phyloP scores from a whole-genome alignment of 2,113 vertebrate genomes.

The Lonchura striata region DNA sequence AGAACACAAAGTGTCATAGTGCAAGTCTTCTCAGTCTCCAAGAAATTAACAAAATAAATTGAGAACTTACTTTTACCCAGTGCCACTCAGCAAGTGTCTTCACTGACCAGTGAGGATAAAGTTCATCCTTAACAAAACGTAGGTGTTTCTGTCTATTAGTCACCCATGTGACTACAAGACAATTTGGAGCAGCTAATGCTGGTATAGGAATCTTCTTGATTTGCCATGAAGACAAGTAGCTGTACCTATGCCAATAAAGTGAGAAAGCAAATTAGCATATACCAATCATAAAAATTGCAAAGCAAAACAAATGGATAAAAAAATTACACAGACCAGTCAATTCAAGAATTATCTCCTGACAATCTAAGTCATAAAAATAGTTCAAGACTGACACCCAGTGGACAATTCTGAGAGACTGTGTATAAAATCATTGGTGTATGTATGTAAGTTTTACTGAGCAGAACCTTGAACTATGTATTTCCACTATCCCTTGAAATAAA shows the following conservation, averaged over 20 bases:
- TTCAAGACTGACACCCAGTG: conserved; percentile 73
- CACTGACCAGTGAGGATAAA: conserved; percentile 91
- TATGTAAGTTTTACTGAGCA: not conserved
- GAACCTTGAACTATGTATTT: not conserved
- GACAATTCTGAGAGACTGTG: not conserved
- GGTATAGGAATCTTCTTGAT: conserved; percentile 86
- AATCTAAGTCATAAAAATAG: not conserved
- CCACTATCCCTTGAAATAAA: not conserved
- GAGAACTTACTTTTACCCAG: conserved; percentile 91
- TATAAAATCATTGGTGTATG: not conserved
- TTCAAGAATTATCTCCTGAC: not conserved
- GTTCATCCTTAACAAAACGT: conserved; percentile 86
- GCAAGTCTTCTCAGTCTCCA: not conserved
- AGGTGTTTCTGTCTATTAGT: conserved; percentile 90
- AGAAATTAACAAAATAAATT: not conserved
- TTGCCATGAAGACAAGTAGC: conserved; percentile 80
- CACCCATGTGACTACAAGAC: conserved; percentile 91
- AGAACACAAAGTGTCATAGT: not conserved
- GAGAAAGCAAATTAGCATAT: not conserved
- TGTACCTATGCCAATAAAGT: conserved; percentile 76
- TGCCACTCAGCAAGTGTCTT: conserved; percentile 87
- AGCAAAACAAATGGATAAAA: not conserved
- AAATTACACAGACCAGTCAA: not conserved
- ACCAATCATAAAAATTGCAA: not conserved
- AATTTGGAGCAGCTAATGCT: conserved; percentile 77